Evolutionary conservation across 2,888 invertebrate genomes (phyloP), one percentile per base, ranked within the genome.

Genomic region (Spilarctia lutea): DNA sequence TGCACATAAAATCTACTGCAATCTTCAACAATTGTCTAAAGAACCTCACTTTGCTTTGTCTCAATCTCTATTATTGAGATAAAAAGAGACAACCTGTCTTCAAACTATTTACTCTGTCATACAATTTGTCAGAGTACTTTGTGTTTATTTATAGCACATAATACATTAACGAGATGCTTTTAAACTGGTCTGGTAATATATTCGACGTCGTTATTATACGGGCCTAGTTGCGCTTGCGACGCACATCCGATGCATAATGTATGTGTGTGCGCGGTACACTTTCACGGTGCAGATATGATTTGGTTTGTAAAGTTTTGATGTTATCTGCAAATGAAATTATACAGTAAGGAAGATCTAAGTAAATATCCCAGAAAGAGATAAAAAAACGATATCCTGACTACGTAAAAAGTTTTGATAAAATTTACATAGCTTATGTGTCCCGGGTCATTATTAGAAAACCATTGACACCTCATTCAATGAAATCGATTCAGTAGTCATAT

Each of bases 151-250:
- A 90, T 88, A 86, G 85, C 83, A 83, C 78, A 84, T 86, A 83
- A 90, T 88, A 89, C 87, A 90, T 85, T 86, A 88, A 89, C 87
- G 84, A 85, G 84, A 84, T 77, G 83, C 88, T 88, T 86, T 86
- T 80, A 87, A 85, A 88, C 83, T 83, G 82, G 81, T 76, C 78
- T 74, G 75, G 85, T 91, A 91, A 91, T 91, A 87, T 91, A 91
- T 91, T 91, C 90, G 83, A 87, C 87, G 85, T 87, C 85, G 90
- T 93, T 92, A 93, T 93, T 92, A 92, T 89, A 92, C 87, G 85
- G 87, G 85, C 82, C 88, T 88, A 85, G 87, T 85, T 86, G 85
- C 77, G 76, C 18, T 16, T 67, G 65, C 63, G 68, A 71, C 71
- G 45, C 86, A 77, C 85, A 89, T 86, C 83, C 87, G 73, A 86